phyloP scores from a whole-genome alignment of 1,140 invertebrate genomes.

The Cherax destructor region DNA sequence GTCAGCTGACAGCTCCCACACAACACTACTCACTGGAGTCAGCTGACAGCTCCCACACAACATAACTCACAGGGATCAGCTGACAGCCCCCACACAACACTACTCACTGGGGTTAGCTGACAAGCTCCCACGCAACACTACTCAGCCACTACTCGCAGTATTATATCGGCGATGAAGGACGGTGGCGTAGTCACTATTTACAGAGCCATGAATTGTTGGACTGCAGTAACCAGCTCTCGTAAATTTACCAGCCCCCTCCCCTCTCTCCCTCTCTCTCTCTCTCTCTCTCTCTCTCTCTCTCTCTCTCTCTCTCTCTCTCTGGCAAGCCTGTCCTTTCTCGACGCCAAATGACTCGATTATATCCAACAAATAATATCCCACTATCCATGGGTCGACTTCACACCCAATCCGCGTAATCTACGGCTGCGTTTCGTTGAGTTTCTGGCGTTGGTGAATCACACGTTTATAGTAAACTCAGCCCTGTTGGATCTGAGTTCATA shows the following conservation, averaged over 20 bases:
- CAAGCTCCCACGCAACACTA: background rate
- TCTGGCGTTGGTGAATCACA: too few relatives aligned
- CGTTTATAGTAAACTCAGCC: too few relatives aligned
- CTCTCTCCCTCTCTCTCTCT: too few relatives aligned
- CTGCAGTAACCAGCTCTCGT: conserved; percentile 1
- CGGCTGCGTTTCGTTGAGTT: background rate
- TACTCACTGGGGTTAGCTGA: background rate
- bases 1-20: background rate
- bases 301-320: too few relatives aligned
- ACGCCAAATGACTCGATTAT: background rate
- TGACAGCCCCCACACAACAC: background rate
- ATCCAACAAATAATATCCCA: background rate
- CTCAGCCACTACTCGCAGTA: background rate
- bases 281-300: too few relatives aligned
- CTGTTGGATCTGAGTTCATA: too few relatives aligned
- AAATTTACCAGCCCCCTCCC: background rate
- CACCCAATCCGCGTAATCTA: background rate
- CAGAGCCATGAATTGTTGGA: conserved; percentile 15
- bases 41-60: background rate
- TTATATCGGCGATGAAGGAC: conserved; percentile 4
- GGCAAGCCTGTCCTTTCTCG: background rate
- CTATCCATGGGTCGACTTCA: background rate
- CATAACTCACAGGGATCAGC: background rate
- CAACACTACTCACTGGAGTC: background rate
- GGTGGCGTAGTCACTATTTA: conserved; percentile 15